phyloP scores from a whole-genome alignment of 1,140 invertebrate genomes.

The Drosophila bifasciata region DNA sequence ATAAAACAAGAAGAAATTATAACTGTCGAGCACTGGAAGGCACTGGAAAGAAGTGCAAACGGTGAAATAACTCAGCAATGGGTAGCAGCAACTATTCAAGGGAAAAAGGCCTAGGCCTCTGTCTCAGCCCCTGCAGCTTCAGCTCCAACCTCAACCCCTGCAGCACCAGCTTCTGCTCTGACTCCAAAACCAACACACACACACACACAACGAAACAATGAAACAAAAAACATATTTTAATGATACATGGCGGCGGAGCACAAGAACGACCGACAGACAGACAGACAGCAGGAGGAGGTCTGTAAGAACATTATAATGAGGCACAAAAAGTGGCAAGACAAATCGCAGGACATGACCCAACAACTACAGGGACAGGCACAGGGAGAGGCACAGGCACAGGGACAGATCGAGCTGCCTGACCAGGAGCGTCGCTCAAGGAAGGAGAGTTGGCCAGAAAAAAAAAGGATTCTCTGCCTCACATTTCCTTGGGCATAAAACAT shows the following conservation, averaged over 20 bases:
- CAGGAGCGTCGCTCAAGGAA: neutral
- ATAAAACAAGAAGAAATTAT: conserved; percentile 77
- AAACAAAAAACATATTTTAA: conserved; percentile 63
- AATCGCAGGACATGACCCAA: conserved; percentile 36
- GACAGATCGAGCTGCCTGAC: conserved; percentile 6
- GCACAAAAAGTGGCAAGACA: conserved; percentile 46
- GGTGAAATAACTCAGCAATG: neutral
- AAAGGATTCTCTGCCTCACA: no score
- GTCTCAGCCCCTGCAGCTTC: neutral
- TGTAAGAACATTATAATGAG: conserved; percentile 56
- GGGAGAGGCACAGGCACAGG: neutral
- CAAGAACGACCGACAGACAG: no score
- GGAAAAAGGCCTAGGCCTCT: conserved; percentile 33
- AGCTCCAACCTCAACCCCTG: neutral
- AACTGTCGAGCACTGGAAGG: conserved; percentile 36
- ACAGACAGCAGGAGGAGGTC: conserved; percentile 3
- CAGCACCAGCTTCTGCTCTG: neutral
- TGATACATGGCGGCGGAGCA: conserved; percentile 50
- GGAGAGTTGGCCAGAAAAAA: no score
- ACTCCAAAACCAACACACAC: neutral
- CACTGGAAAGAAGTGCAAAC: conserved; percentile 3
- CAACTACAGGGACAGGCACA: neutral
- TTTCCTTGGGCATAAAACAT: no score
- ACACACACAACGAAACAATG: neutral
- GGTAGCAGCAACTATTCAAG: conserved; percentile 29